Evolutionary conservation across 2,888 invertebrate species (phyloP).

Genomic region (Mechanitis mazaeus): DNA sequence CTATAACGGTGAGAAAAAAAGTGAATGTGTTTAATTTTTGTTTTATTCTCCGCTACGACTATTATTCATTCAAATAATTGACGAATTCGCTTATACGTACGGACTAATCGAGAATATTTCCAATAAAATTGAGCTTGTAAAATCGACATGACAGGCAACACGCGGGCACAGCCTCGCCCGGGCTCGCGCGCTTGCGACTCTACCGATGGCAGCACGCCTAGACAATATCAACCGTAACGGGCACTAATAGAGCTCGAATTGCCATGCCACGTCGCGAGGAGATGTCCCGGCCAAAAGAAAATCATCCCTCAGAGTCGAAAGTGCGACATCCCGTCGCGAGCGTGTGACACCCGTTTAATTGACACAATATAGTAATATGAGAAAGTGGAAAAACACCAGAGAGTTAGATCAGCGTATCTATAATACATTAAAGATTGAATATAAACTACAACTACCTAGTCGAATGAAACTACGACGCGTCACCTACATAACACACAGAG

Average conservation of each 20-base stretch:
- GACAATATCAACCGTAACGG: conserved; percentile 1
- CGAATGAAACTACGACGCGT: conserved; percentile 58
- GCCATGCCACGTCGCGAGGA: too few species aligned
- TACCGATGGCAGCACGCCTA: conserved; percentile 7
- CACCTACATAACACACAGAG: conserved; percentile 69
- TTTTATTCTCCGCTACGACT: neutral
- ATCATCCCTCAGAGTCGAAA: too few species aligned
- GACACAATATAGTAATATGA: conserved; percentile 65
- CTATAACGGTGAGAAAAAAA: neutral
- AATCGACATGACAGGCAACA: conserved; percentile 60
- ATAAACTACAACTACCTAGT: conserved; percentile 65
- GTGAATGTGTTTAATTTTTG: neutral
- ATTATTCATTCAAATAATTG: conserved; percentile 53
- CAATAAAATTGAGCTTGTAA: conserved; percentile 73
- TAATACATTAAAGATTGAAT: conserved; percentile 63
- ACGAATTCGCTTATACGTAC: conserved; percentile 68
- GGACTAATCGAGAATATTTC: conserved; percentile 57
- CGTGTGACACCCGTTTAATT: conserved; percentile 54
- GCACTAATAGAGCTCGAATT: too few species aligned
- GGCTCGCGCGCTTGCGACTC: conserved; percentile 38
- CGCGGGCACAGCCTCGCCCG: conserved; percentile 44
- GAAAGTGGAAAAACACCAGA: conserved; percentile 60
- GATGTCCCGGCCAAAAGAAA: too few species aligned
- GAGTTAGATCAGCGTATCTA: conserved; percentile 64
- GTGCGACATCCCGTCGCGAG: conserved; percentile 33